Percentiles rank a stretch among this genome's conserved stretches.
Conservation (phyloP, 2,888 invertebrate species). For the Ophion slaviceki region DNA sequence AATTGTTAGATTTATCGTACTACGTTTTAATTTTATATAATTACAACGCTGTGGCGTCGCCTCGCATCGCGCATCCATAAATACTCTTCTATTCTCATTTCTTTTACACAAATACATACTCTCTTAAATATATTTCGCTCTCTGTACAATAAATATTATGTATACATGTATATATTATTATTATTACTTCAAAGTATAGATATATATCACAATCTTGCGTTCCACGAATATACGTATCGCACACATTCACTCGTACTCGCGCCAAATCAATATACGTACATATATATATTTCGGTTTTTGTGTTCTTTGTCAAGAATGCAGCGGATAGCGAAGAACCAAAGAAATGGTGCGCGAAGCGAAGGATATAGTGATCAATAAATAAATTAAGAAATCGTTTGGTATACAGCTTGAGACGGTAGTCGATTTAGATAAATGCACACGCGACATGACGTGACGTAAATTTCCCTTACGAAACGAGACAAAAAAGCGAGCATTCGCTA, state of each 20-base stretch:
- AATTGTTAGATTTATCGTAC: constrained; percentile 70
- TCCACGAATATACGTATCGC: constrained; percentile 61
- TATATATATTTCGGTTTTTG: constrained; percentile 16
- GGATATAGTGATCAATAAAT: constrained; percentile 29
- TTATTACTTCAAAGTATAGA: constrained; percentile 65
- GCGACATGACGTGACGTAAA: constrained; percentile 10
- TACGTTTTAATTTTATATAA: constrained; percentile 56
- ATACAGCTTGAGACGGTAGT: constrained; percentile 19
- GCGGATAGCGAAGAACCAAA: constrained; percentile 31
- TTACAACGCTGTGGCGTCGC: constrained; percentile 51
- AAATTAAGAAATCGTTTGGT: constrained; percentile 33
- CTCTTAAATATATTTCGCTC: constrained; percentile 79
- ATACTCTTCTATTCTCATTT: constrained; percentile 70
- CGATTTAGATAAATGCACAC: constrained; percentile 15
- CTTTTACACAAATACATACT: constrained; percentile 75
- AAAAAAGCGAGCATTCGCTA: background rate
- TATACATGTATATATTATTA: constrained; percentile 62
- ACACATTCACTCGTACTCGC: constrained; percentile 54
- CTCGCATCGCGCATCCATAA: constrained; percentile 72
- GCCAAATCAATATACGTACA: constrained; percentile 41
- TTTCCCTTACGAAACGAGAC: constrained; percentile 13
- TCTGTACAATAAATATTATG: constrained; percentile 76
- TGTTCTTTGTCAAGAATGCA: constrained; percentile 14
- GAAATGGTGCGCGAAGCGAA: constrained; percentile 19
- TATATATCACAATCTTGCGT: constrained; percentile 75